phyloP scores from a whole-genome alignment of 2,888 invertebrate species.

The Melieria picta region DNA sequence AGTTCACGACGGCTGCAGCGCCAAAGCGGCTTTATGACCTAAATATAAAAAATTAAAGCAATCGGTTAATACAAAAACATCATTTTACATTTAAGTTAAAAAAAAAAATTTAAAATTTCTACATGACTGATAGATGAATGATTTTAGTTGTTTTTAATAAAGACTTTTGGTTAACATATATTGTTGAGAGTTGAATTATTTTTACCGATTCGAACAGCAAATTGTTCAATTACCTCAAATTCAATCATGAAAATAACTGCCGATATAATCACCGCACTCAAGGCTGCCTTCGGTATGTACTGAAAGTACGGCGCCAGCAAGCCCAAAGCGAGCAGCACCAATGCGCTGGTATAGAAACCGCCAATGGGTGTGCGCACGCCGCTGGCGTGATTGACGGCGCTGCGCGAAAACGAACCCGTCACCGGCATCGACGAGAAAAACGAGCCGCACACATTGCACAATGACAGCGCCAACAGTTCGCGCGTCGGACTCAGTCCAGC shows the following conservation, averaged over 20 bases:
- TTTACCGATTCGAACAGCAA: background rate
- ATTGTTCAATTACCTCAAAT: constrained; percentile 73
- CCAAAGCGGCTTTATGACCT: constrained; percentile 87
- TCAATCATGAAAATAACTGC: constrained; percentile 96
- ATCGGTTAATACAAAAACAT: background rate
- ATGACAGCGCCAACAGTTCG: constrained; percentile 85
- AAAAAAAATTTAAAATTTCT: no score
- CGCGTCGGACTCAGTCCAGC: constrained; percentile 84
- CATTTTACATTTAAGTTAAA: background rate
- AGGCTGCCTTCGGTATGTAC: constrained; percentile 87
- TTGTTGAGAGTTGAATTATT: background rate
- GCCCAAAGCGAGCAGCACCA: constrained; percentile 85
- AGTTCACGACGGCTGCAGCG: constrained; percentile 82
- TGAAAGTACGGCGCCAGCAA: constrained; percentile 90
- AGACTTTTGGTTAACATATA: no score
- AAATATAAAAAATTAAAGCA: constrained; percentile 4
- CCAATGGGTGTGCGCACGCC: constrained; percentile 91
- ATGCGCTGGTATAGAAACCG: constrained; percentile 82
- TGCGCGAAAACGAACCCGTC: constrained; percentile 87
- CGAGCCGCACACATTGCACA: constrained; percentile 86
- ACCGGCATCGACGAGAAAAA: constrained; percentile 92
- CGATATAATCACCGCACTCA: constrained; percentile 93
- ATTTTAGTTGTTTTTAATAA: no score
- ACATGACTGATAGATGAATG: no score
- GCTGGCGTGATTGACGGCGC: constrained; percentile 95